Evolutionary conservation across 2,113 vertebrate genomes (phyloP).

Genomic region (Phycodurus eques): DNA sequence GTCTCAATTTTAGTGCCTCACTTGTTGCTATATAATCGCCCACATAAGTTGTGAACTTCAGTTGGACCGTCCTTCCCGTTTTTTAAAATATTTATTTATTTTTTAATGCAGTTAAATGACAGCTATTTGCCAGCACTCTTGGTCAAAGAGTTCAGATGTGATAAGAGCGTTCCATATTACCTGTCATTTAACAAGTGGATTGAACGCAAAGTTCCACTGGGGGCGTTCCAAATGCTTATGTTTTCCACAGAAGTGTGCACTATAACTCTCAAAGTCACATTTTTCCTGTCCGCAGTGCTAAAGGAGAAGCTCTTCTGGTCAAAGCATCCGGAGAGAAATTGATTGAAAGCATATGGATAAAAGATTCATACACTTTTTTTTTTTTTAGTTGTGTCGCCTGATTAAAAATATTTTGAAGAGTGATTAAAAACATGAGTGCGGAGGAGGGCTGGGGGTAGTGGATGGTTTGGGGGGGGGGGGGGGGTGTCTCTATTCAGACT

Average conservation of each 20-base stretch:
- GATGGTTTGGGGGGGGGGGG: no score
- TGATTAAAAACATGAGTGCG: constrained; percentile 50
- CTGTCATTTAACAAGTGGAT: neutral
- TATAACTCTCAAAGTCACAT: constrained; percentile 31
- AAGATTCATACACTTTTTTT: constrained; percentile 28
- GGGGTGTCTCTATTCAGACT: constrained; percentile 27
- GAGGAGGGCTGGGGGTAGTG: neutral
- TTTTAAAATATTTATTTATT: no score
- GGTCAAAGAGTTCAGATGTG: neutral
- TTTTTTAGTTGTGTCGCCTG: constrained; percentile 38
- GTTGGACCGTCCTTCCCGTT: no score
- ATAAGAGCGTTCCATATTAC: neutral
- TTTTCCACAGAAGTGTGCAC: constrained; percentile 9
- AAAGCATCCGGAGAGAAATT: constrained; percentile 27
- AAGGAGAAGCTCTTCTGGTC: constrained; percentile 31
- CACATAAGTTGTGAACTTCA: no score
- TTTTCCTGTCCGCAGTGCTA: constrained; percentile 22
- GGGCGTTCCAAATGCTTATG: neutral
- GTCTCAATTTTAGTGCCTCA: no score
- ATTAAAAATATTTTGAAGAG: constrained; percentile 56
- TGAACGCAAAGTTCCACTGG: constrained; percentile 4
- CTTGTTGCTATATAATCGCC: no score
- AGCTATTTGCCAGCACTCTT: constrained; percentile 14
- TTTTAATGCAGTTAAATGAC: no score
- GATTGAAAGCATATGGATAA: constrained; percentile 55